A percentile compares a stretch with the other conserved stretches of the same genome.
Evolutionary conservation across 2,888 invertebrate species (phyloP).

Genomic region (Piscicola geometra): DNA sequence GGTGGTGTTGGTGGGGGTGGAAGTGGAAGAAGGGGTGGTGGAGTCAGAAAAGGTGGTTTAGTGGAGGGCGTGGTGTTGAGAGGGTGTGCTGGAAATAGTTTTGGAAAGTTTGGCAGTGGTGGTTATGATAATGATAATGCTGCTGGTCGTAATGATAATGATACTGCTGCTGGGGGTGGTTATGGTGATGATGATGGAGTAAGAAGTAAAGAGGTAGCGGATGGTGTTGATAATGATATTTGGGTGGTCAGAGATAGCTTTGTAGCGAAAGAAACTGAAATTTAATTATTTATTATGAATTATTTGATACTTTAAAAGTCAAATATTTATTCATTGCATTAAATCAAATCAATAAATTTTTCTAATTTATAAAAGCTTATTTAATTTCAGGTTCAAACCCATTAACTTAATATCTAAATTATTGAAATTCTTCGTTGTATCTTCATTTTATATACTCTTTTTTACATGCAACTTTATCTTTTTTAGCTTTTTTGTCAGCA

Average conservation of each 20-base stretch:
- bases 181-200: not conserved
- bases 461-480: too few relatives aligned
- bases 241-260: constrained; percentile 1
- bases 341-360: not conserved
- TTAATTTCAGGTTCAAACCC: too few relatives aligned
- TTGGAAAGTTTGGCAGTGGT: not conserved
- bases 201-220: not conserved
- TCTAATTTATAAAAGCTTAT: not conserved
- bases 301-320: not conserved
- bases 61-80: not conserved
- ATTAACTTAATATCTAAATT: too few relatives aligned
- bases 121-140: constrained; percentile 13
- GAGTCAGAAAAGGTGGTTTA: too few relatives aligned
- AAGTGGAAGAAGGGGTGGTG: not conserved
- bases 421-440: too few relatives aligned
- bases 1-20: not conserved
- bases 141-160: constrained; percentile 1
- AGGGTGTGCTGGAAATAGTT: not conserved
- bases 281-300: not conserved
- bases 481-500: too few relatives aligned
- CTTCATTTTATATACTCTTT: too few relatives aligned
- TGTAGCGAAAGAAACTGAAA: not conserved
- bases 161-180: not conserved
- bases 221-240: not conserved
- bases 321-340: not conserved